Percentiles rank a stretch among this genome's conserved stretches.
These are phyloP conservation scores for Elmis aenea DNA, from an alignment of 2,888 invertebrate genomes.

Conservation along the genomic window DNA sequence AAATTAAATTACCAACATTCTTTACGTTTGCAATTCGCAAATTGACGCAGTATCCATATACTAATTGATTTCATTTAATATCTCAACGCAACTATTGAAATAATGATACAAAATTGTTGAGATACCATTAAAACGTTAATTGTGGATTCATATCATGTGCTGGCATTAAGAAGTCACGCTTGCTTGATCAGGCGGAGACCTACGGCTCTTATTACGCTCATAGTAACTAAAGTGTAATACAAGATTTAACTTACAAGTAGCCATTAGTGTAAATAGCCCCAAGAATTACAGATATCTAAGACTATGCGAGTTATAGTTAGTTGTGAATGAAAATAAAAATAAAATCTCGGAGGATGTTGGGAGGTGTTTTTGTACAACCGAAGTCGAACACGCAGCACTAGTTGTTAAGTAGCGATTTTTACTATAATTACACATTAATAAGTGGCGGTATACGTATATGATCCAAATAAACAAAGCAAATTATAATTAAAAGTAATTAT, in stretches of 20 bases:
- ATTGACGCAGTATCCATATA: too few species aligned
- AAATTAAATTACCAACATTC: too few species aligned
- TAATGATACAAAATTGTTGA: conserved; percentile 23
- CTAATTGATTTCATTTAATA: not conserved
- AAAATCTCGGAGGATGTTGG: conserved; percentile 13
- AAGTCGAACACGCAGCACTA: conserved; percentile 30
- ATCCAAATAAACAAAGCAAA: conserved; percentile 20
- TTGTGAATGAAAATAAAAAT: conserved; percentile 13
- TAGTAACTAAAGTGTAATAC: conserved; percentile 18
- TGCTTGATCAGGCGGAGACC: conserved; percentile 25
- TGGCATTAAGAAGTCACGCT: conserved; percentile 37
- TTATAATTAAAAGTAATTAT: conserved; percentile 2
- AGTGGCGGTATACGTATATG: conserved; percentile 31
- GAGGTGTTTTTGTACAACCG: conserved; percentile 32
- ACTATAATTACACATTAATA: conserved; percentile 41
- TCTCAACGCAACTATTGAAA: conserved; percentile 14
- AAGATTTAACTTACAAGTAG: conserved; percentile 13
- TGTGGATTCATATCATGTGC: conserved; percentile 32
- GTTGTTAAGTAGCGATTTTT: conserved; percentile 39
- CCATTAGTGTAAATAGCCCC: conserved; percentile 19
- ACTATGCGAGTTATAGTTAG: conserved; percentile 15
- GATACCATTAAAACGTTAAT: conserved; percentile 33
- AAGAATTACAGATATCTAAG: conserved; percentile 18
- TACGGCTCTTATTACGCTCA: conserved; percentile 12
- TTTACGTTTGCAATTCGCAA: too few species aligned